Evolutionary conservation across 2,888 invertebrate species (phyloP), one percentile per base, ranked within the genome.

Genomic region (Drepanosiphum platanoidis): DNA sequence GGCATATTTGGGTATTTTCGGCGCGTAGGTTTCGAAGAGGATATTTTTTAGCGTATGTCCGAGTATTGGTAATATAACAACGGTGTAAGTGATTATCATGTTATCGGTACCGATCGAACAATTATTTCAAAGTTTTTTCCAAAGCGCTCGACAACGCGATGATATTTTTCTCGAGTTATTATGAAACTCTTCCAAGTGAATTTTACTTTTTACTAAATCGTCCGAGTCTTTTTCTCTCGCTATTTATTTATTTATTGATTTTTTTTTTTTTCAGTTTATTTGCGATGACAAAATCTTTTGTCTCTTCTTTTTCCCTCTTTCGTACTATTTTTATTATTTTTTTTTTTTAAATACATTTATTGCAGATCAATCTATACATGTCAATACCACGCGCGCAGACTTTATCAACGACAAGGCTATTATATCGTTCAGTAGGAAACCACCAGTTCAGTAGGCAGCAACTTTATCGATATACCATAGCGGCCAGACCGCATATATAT

Each of bases 391-490:
- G 36, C 4, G 32, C 27, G 22, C 34, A 58, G 75, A 75, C 52
- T 27, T 36, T 77, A 77, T 64, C 77, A 64, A 64, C 11, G 77
- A 42, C 64, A 78, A 78, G 77, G 30, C 64, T 64, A 78, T 77
- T 58, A 58, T 61, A 58, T 77, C 77, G 18, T 77, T 77, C 58
- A 2, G 61, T 27, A 64, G 64, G 27, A 64, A 64, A 13, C 30
- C 64, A 3, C 8, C 46, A 18, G 11, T 11, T 9, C n/a, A 64
- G 61, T 1, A 61, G 36, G 27, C 36, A 61, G 36, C 15, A 18
- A 78, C 11, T 78, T 30, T 64, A 64, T 64, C 39, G 77, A 64
- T 64, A 64, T n/a, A n/a, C n/a, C n/a, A n/a, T n/a, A n/a, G n/a
- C 30, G 30, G 39, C 18, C 30, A 3, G 61, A 77, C 61, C 27